phyloP scores from a whole-genome alignment of 2,113 vertebrate genomes.

The Hippocampus zosterae region DNA sequence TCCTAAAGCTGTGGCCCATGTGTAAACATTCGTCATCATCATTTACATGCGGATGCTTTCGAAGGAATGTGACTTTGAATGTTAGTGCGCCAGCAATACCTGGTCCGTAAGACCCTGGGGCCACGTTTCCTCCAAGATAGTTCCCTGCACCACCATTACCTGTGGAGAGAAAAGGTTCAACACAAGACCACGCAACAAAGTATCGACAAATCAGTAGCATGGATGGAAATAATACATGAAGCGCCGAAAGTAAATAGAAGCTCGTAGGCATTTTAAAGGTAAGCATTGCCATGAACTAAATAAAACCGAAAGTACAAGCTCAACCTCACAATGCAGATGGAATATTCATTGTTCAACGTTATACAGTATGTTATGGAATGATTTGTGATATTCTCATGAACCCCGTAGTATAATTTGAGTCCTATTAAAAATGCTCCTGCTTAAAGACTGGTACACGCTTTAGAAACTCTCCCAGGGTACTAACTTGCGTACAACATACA shows the following conservation, averaged over 20 bases:
- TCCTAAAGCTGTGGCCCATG: conserved; percentile 41
- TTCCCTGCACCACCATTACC: conserved; percentile 61
- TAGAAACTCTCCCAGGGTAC: no score
- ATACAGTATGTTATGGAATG: no score
- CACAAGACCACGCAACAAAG: not conserved
- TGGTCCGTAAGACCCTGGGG: conserved; percentile 57
- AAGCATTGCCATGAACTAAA: not conserved
- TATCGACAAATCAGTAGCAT: not conserved
- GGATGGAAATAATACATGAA: not conserved
- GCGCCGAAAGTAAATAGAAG: no score
- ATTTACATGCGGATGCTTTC: conserved; percentile 1
- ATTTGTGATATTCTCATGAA: no score
- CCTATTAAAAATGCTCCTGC: no score
- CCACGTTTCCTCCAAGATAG: conserved; percentile 55
- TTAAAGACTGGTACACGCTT: no score
- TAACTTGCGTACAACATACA: no score
- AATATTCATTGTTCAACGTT: no score
- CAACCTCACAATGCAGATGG: not conserved
- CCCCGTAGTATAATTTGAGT: no score
- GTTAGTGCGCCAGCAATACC: conserved; percentile 38
- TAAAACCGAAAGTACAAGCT: not conserved
- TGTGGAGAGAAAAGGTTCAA: conserved; percentile 29
- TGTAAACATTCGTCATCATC: not conserved
- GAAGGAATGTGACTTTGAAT: not conserved
- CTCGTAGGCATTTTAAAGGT: no score